Evolutionary conservation across 2,888 invertebrate species (phyloP).

Genomic region (Platypus cylindrus): DNA sequence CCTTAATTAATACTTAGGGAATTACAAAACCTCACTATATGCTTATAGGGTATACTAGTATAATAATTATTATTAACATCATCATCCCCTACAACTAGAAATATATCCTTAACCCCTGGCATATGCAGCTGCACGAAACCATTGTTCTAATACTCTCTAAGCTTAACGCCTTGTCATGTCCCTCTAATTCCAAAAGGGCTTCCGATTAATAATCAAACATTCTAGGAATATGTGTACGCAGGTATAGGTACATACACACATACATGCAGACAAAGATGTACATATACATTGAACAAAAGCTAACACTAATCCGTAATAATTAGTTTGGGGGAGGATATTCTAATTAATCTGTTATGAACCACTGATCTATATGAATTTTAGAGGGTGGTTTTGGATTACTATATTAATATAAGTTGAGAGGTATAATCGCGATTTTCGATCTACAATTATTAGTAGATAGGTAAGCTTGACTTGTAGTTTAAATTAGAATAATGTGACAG

Average conservation of each 20-base stretch:
- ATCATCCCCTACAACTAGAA: no score
- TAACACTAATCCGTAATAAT: constrained; percentile 13
- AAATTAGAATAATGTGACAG: no score
- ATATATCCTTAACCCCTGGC: background rate
- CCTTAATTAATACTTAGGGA: no score
- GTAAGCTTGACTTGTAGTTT: no score
- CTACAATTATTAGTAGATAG: no score
- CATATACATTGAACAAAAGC: constrained; percentile 2
- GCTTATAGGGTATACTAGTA: no score
- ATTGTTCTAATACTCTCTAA: constrained; percentile 4
- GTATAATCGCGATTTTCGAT: no score
- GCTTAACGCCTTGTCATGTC: constrained; percentile 1
- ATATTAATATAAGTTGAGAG: no score
- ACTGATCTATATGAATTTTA: constrained; percentile 11
- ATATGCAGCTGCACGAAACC: constrained; percentile 5
- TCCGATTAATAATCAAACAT: constrained; percentile 1
- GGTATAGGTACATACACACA: no score
- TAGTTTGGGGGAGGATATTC: constrained; percentile 13
- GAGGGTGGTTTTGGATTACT: background rate
- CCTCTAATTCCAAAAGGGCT: background rate
- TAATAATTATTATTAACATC: no score
- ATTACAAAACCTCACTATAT: no score
- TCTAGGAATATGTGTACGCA: no score
- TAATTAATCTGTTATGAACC: constrained; percentile 14
- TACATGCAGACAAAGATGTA: background rate